These are phyloP conservation scores for Ammospiza nelsoni DNA, from an alignment of 2,113 vertebrate genomes.

Conservation along the genomic window DNA sequence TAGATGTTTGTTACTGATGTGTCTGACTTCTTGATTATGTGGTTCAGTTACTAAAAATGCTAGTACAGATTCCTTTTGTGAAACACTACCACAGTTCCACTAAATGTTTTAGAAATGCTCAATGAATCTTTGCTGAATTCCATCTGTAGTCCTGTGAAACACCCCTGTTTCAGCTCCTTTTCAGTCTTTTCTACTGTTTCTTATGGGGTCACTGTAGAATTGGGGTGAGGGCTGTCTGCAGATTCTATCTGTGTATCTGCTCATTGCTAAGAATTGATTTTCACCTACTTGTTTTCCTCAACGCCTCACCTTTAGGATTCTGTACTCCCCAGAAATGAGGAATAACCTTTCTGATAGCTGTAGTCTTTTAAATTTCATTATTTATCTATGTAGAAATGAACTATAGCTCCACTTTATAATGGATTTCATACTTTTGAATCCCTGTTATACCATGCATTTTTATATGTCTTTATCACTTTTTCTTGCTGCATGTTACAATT, in stretches of 20 bases:
- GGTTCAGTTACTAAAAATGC: background rate
- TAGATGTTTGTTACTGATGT: background rate
- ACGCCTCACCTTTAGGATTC: background rate
- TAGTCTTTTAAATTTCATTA: background rate
- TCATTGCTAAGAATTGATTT: background rate
- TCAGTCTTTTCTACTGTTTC: background rate
- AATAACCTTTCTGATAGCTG: background rate
- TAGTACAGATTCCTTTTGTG: background rate
- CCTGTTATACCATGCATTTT: background rate
- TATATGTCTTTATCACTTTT: background rate
- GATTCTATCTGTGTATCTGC: background rate
- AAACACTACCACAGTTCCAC: background rate
- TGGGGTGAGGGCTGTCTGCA: background rate
- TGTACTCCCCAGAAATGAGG: background rate
- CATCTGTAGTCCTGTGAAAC: background rate
- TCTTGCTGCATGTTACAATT: background rate
- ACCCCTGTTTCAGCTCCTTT: background rate
- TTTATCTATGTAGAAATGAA: background rate
- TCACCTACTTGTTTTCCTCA: background rate
- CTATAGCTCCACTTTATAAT: background rate
- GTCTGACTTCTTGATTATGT: background rate
- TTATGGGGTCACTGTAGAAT: background rate
- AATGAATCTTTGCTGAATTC: background rate
- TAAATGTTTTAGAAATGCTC: background rate
- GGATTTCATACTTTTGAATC: slow-evolving; percentile 12